Conservation (phyloP, 2,113 vertebrate genomes). For the Chaetodon trifascialis region DNA sequence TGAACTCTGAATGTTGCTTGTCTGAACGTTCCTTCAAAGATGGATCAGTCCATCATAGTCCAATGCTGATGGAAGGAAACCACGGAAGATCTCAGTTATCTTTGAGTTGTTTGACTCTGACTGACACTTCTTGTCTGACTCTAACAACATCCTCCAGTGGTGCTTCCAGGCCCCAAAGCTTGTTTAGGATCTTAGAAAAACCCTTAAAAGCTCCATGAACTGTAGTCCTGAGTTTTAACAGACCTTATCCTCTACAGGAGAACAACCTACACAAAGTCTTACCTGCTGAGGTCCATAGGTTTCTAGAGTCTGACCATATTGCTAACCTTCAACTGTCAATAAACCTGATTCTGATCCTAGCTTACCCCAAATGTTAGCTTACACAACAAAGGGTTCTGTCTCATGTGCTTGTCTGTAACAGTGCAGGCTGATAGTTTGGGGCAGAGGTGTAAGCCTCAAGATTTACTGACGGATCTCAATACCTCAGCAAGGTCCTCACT, state of each 20-base stretch:
- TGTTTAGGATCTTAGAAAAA: background rate
- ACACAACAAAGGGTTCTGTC: no score
- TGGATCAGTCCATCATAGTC: background rate
- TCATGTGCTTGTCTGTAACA: no score
- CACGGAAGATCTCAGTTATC: background rate
- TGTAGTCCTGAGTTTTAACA: no score
- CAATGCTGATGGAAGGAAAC: background rate
- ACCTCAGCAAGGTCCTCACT: background rate
- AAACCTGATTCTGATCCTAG: background rate
- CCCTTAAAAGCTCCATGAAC: background rate
- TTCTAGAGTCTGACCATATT: background rate
- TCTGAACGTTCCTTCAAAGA: background rate
- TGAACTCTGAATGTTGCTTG: background rate
- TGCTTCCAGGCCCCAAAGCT: background rate
- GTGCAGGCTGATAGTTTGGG: no score
- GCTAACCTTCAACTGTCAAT: no score
- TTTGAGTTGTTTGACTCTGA: conserved; percentile 9
- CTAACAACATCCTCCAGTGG: background rate
- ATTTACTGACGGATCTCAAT: no score
- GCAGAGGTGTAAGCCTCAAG: no score
- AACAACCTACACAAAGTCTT: no score
- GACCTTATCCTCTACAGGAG: no score
- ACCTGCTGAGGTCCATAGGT: background rate
- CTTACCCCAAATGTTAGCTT: no score
- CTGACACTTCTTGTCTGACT: conserved; percentile 1